A percentile compares a stretch with the other conserved stretches of the same genome.
Conservation (phyloP, 1,140 invertebrate species). For the Ostrea edulis region DNA sequence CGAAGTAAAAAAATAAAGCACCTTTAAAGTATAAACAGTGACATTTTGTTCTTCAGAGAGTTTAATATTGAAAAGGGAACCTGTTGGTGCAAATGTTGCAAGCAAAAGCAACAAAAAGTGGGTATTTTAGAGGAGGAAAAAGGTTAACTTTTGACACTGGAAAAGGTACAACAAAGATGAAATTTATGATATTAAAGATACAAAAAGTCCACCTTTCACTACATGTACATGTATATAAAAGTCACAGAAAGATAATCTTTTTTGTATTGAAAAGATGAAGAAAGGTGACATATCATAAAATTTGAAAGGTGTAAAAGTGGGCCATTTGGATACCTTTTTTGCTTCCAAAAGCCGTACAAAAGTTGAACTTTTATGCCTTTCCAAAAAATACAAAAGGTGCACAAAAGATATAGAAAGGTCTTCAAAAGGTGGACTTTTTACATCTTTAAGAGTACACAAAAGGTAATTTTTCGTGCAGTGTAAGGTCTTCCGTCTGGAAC, state of each 20-base stretch:
- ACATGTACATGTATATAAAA: too few relatives aligned
- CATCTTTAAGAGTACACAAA: neutral
- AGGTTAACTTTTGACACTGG: neutral
- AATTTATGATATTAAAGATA: neutral
- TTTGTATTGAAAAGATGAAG: neutral
- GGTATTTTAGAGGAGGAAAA: neutral
- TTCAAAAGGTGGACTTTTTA: neutral
- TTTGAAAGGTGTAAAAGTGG: constrained; percentile 1
- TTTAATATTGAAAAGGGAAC: too few relatives aligned
- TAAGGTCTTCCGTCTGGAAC: too few relatives aligned
- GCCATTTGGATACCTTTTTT: constrained; percentile 11
- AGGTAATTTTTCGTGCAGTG: constrained; percentile 38
- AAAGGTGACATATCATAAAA: neutral
- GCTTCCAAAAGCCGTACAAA: neutral
- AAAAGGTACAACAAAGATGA: too few relatives aligned
- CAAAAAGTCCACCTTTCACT: neutral
- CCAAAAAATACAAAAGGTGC: neutral
- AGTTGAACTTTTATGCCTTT: constrained; percentile 1
- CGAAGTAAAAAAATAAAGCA: neutral
- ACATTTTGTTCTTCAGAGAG: too few relatives aligned
- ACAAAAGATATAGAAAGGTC: neutral
- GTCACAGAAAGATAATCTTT: neutral
- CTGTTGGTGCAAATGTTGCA: too few relatives aligned
- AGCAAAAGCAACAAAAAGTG: neutral
- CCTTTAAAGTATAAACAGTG: too few relatives aligned